Evolutionary conservation across 1,140 invertebrate genomes (phyloP).

Genomic region (Thalassaphorura encarpata): DNA sequence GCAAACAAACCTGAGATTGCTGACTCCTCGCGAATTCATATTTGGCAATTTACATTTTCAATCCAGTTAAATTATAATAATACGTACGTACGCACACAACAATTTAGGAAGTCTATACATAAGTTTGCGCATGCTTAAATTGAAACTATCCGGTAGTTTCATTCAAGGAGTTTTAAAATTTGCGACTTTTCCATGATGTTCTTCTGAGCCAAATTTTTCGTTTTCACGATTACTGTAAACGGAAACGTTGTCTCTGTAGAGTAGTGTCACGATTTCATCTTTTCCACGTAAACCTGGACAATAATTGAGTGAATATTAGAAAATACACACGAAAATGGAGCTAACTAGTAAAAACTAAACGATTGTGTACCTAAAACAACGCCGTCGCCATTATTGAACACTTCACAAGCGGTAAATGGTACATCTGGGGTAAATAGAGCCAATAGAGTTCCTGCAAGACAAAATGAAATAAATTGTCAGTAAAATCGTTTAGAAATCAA

Average conservation of each 20-base stretch:
- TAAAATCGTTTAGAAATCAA: not conserved
- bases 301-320: not conserved
- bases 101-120: no score
- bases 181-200: constrained; percentile 37
- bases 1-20: not conserved
- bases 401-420: constrained; percentile 61
- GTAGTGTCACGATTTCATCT: constrained; percentile 20
- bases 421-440: constrained; percentile 65
- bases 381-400: constrained; percentile 56
- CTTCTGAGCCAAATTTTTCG: constrained; percentile 36
- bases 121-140: no score
- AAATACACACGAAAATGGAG: not conserved
- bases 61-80: no score
- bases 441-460: constrained; percentile 53
- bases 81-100: no score
- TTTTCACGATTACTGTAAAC: constrained; percentile 27
- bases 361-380: constrained; percentile 49
- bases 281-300: constrained; percentile 21
- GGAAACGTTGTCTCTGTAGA: constrained; percentile 18
- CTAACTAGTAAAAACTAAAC: not conserved
- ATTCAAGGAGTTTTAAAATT: constrained; percentile 31
- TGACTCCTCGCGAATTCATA: not conserved
- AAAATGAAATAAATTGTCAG: constrained; percentile 8
- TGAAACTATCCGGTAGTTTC: not conserved
- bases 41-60: not conserved